Conservation (phyloP, 1,140 invertebrate species). For the Monochamus saltuarius region DNA sequence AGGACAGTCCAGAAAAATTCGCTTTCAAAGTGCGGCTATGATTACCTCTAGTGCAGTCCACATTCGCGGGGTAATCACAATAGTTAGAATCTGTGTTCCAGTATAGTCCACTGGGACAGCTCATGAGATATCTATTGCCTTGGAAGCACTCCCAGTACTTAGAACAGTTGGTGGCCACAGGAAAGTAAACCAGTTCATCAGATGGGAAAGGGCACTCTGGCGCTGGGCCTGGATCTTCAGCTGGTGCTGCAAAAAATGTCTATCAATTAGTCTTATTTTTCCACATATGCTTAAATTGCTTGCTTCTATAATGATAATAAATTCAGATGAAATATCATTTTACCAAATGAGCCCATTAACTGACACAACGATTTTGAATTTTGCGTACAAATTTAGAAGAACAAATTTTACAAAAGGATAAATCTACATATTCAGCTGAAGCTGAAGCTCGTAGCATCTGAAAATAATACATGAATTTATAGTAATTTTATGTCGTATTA, state of each 20-base stretch:
- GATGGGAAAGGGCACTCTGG: conserved; percentile 22
- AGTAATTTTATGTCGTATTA: no score
- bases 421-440: no score
- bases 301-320: no score
- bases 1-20: neutral
- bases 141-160: conserved; percentile 28
- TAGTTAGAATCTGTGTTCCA: conserved; percentile 22
- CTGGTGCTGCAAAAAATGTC: neutral
- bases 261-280: no score
- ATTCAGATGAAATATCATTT: no score
- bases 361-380: no score
- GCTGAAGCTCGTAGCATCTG: no score
- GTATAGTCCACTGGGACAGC: conserved; percentile 28
- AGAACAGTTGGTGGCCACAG: conserved; percentile 23
- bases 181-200: conserved; percentile 1
- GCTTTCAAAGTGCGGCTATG: neutral
- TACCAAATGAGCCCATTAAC: no score
- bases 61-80: conserved; percentile 28
- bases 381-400: no score
- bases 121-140: conserved; percentile 17
- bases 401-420: no score
- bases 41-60: conserved; percentile 3
- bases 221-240: neutral
- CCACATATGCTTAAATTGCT: no score
- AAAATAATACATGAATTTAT: no score